A percentile compares a stretch with the other conserved stretches of the same genome.
Conservation (phyloP, 2,113 vertebrate species). For the Anolis carolinensis region DNA sequence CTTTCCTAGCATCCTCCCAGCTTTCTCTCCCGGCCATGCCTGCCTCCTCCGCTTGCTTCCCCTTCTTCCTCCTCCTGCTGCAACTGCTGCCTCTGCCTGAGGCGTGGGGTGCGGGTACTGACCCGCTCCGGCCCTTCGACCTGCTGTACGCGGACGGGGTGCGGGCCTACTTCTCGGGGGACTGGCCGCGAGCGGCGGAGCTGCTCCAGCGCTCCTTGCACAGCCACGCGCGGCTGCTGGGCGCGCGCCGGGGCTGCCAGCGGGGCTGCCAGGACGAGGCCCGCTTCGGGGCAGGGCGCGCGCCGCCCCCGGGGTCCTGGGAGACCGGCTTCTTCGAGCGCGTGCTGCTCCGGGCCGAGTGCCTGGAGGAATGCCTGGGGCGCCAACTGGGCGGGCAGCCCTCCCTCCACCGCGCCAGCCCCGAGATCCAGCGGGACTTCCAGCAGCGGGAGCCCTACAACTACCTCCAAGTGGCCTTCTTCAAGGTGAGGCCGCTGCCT, state of each 20-base stretch:
- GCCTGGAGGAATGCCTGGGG: conserved; percentile 83
- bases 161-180: conserved; percentile 82
- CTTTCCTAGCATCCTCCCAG: not conserved
- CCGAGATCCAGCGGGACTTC: conserved; percentile 85
- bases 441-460: conserved; percentile 89
- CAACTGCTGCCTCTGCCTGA: conserved; percentile 11
- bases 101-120: too few species aligned
- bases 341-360: conserved; percentile 84
- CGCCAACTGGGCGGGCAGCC: conserved; percentile 71
- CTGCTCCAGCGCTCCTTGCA: conserved; percentile 84
- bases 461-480: conserved; percentile 93
- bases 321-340: conserved; percentile 79
- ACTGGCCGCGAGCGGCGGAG: conserved; percentile 86
- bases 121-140: conserved; percentile 77
- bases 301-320: conserved; percentile 61
- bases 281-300: not conserved
- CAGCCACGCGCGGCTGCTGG: conserved; percentile 76
- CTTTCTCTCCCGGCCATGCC: not conserved
- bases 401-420: conserved; percentile 80
- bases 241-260: conserved; percentile 63
- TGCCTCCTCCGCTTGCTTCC: not conserved
- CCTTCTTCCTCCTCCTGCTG: not conserved
- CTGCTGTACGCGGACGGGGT: conserved; percentile 87
- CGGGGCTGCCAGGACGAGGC: conserved; percentile 45
- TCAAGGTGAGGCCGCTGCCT: conserved; percentile 83